Evolutionary conservation across 2,113 vertebrate species (phyloP).

Genomic region (Eupsittula cactorum): DNA sequence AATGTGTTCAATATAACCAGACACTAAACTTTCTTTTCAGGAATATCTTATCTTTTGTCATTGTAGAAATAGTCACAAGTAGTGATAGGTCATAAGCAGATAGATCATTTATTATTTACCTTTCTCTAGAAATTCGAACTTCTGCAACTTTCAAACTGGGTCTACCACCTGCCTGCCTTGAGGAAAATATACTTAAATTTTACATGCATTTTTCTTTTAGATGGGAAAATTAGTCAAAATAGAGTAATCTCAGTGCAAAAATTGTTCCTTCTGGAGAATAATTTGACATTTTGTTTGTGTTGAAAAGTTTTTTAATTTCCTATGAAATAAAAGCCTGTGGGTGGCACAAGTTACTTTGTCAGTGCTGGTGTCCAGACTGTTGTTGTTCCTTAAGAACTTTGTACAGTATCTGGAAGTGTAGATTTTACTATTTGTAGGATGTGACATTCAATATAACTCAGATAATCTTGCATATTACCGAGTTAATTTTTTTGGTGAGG

Average conservation of each 20-base stretch:
- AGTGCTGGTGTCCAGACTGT: not conserved
- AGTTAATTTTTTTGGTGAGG: not conserved
- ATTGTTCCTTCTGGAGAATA: not conserved
- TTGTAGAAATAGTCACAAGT: slow-evolving; percentile 34
- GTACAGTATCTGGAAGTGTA: not conserved
- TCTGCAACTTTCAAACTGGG: not conserved
- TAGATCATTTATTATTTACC: not conserved
- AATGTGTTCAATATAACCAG: slow-evolving; percentile 78
- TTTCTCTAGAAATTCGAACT: not conserved
- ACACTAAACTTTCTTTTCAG: slow-evolving; percentile 19
- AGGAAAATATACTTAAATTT: not conserved
- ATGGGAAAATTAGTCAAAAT: not conserved
- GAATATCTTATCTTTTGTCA: not conserved
- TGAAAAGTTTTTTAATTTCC: not conserved
- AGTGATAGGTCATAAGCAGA: not conserved
- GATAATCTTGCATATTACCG: not conserved
- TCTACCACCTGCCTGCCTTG: not conserved
- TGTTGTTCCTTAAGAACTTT: not conserved
- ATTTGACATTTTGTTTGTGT: not conserved
- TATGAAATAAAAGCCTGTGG: not conserved
- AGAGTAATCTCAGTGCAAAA: not conserved
- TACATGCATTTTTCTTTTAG: not conserved
- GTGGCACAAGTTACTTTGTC: too few species aligned
- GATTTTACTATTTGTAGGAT: not conserved
- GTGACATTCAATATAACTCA: not conserved